A percentile compares a stretch with the other conserved stretches of the same genome.
Conservation (phyloP, 1,140 invertebrate genomes). For the Theocolax elegans region DNA sequence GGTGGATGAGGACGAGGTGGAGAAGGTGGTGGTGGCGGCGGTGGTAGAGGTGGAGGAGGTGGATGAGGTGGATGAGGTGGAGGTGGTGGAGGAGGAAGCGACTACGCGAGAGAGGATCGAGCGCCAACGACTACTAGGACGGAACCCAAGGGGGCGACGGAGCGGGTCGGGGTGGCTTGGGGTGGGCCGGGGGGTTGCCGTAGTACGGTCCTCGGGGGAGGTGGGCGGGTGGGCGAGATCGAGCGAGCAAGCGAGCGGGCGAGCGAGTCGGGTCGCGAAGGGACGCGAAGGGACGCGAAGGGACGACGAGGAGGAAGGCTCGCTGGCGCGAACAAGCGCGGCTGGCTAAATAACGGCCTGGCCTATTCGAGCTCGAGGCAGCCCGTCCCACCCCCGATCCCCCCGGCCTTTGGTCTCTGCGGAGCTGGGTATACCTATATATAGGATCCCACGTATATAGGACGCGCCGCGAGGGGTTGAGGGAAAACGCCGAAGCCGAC, state of each 20-base stretch:
- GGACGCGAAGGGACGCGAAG: slow-evolving; percentile 54
- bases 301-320: slow-evolving; percentile 45
- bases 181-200: slow-evolving; percentile 5
- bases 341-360: slow-evolving; percentile 63
- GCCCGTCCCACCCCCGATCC: slow-evolving; percentile 34
- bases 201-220: slow-evolving; percentile 30
- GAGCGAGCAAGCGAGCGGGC: slow-evolving; percentile 42
- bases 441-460: slow-evolving; percentile 6
- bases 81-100: neutral
- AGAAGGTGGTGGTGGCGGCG: neutral
- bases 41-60: neutral
- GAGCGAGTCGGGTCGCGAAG: slow-evolving; percentile 46
- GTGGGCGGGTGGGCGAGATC: slow-evolving; percentile 45
- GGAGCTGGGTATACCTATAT: neutral
- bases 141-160: slow-evolving; percentile 34
- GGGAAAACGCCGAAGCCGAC: slow-evolving; percentile 19
- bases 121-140: slow-evolving; percentile 25
- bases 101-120: slow-evolving; percentile 15
- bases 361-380: slow-evolving; percentile 51
- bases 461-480: slow-evolving; percentile 4
- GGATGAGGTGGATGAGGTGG: too few species aligned
- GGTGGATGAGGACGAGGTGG: neutral
- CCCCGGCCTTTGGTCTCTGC: slow-evolving; percentile 42
- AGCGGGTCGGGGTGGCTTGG: slow-evolving; percentile 7
- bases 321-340: slow-evolving; percentile 55